Base-by-base conservation (phyloP, 2,888 invertebrate genomes). In the Onthophagus sagittarius region DNA sequence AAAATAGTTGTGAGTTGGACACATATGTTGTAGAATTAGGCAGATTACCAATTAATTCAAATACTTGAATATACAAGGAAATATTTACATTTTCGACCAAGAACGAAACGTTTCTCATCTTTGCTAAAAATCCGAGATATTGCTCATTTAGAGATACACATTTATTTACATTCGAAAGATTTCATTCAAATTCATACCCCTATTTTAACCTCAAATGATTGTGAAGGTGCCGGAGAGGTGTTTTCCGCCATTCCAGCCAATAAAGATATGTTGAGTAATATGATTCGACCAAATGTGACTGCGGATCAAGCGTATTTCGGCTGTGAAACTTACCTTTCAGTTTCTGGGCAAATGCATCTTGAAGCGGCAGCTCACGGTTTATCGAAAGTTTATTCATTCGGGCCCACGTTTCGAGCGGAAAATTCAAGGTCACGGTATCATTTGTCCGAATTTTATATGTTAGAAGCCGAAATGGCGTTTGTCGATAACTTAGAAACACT, bases 361-460 rank as follows among this genome's bases (percentile, higher is more conserved):
- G 99, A 99, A 88, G 93, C 94, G 2, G 89, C 90, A 75, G 91
- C 91, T 62, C 88, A 92, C 82, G 94, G 94, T 1, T 87, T 99
- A 78, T 90, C 92, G 6, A 93, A 93, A 84, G 98, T 97, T 0
- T 99, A 98, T 84, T 94, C 93, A 0, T 89, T 99, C 79, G 94
- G 95, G 0, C 97, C 98, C 9, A 95, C 95, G 4, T 99, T 99
- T 85, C 88, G 98, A 78, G 98, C 99, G 0, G 99, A 99, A 85
- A 96, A 96, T 85, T 94, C 94, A 0, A 92, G 90, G 81, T 94
- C 95, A 0, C 88, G 96, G 31, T 87, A 95, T 74, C 99, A 99
- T 88, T 88, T 99, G 80, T 91, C 96, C 1, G 99, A 99, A 85
- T 99, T 99, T 88, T 95, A 96, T 81, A 99, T 99, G 99, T 84